Conservation (phyloP, 1,140 invertebrate genomes). For the Sycophila sp. region DNA sequence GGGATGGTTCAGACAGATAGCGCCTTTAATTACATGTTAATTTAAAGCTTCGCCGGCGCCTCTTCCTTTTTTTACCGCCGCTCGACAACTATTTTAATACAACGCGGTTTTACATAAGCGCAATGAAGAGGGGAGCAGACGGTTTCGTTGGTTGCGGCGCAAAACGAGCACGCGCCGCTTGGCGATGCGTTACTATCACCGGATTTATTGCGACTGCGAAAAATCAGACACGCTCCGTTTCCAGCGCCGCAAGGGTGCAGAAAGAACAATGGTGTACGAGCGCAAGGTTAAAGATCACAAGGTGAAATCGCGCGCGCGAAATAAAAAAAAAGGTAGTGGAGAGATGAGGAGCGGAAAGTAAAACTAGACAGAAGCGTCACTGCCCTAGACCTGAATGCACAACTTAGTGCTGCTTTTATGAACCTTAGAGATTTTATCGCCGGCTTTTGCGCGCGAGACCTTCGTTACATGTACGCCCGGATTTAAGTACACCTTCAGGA, state of each 20-base stretch:
- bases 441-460: background rate
- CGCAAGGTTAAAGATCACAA: constrained; percentile 35
- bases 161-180: background rate
- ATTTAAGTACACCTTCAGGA: background rate
- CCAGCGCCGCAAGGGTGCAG: constrained; percentile 25
- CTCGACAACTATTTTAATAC: background rate
- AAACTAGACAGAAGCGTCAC: constrained; percentile 17
- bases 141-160: background rate
- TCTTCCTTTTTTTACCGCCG: background rate
- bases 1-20: too few relatives aligned
- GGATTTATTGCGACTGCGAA: constrained; percentile 22
- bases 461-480: constrained; percentile 2
- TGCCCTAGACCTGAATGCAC: constrained; percentile 35
- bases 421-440: constrained; percentile 26
- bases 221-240: constrained; percentile 28
- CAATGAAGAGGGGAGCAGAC: background rate
- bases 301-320: constrained; percentile 21
- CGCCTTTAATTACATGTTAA: background rate
- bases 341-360: too few relatives aligned
- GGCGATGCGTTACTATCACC: constrained; percentile 10
- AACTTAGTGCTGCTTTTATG: constrained; percentile 5
- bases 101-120: background rate
- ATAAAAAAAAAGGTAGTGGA: constrained; percentile 1
- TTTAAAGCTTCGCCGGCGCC: background rate
- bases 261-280: constrained; percentile 25